These are phyloP conservation scores for Typhlichthys subterraneus DNA, from an alignment of 2,797 vertebrate species.

Conservation along the genomic window DNA sequence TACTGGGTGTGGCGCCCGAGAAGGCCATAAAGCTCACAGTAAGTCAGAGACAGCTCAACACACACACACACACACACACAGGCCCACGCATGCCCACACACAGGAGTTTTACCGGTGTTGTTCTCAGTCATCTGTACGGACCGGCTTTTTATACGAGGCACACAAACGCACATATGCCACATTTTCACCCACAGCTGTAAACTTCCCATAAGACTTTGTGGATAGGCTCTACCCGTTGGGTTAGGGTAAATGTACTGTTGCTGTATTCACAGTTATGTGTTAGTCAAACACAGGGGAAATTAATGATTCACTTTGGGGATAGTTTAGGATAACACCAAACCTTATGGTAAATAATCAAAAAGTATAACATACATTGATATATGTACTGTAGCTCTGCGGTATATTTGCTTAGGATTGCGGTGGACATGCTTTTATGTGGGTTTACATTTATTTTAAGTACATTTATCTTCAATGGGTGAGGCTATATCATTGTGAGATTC, in stretches of 20 bases:
- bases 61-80: constrained; percentile 1
- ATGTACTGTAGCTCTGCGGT: no score
- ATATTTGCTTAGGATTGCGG: no score
- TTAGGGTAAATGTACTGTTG: no score
- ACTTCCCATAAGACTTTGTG: neutral
- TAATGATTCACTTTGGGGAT: no score
- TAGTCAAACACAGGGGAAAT: no score
- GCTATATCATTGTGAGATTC: neutral
- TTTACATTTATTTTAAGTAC: neutral
- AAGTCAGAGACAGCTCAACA: constrained; percentile 69
- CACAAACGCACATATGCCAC: neutral
- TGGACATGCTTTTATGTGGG: no score
- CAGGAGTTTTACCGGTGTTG: constrained; percentile 9
- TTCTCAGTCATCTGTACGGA: neutral
- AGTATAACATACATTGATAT: no score
- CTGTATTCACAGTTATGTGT: no score
- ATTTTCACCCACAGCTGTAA: neutral
- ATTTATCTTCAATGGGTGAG: neutral
- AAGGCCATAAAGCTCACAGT: constrained; percentile 96
- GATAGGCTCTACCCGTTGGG: no score
- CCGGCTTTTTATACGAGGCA: constrained; percentile 5
- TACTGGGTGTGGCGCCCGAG: constrained; percentile 93
- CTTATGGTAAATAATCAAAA: no score
- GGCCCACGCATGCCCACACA: constrained; percentile 14
- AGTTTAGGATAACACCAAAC: no score